These are phyloP conservation scores for Patella pellucida DNA, from an alignment of 2,888 invertebrate genomes.

Conservation along the genomic window DNA sequence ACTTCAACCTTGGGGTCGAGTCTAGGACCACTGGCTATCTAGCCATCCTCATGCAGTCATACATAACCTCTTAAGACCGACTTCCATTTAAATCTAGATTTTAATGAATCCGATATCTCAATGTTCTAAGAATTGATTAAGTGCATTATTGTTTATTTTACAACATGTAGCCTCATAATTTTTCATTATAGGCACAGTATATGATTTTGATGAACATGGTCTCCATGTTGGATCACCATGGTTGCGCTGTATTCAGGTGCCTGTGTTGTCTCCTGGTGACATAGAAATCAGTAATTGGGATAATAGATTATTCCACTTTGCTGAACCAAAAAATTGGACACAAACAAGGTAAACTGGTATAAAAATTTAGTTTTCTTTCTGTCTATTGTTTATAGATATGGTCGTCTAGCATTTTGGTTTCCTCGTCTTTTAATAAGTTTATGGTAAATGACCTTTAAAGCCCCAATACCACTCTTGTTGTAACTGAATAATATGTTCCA, in stretches of 20 bases:
- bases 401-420: too few relatives aligned
- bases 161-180: background rate
- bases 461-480: too few relatives aligned
- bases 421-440: too few relatives aligned
- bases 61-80: constrained; percentile 1
- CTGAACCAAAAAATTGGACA: constrained; percentile 26
- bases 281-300: constrained; percentile 29
- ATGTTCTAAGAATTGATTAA: too few relatives aligned
- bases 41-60: background rate
- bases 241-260: constrained; percentile 72
- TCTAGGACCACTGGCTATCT: background rate
- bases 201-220: constrained; percentile 88
- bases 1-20: background rate
- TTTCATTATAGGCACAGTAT: constrained; percentile 76
- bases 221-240: constrained; percentile 73
- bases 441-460: too few relatives aligned
- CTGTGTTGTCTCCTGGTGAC: constrained; percentile 31
- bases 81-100: too few relatives aligned
- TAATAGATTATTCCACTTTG: constrained; percentile 22
- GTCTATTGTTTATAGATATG: too few relatives aligned
- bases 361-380: too few relatives aligned
- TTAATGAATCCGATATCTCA: too few relatives aligned
- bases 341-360: constrained; percentile 23
- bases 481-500: too few relatives aligned
- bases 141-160: too few relatives aligned